These are phyloP conservation scores for Lysandra bellargus DNA, from an alignment of 2,888 invertebrate species.

Conservation along the genomic window DNA sequence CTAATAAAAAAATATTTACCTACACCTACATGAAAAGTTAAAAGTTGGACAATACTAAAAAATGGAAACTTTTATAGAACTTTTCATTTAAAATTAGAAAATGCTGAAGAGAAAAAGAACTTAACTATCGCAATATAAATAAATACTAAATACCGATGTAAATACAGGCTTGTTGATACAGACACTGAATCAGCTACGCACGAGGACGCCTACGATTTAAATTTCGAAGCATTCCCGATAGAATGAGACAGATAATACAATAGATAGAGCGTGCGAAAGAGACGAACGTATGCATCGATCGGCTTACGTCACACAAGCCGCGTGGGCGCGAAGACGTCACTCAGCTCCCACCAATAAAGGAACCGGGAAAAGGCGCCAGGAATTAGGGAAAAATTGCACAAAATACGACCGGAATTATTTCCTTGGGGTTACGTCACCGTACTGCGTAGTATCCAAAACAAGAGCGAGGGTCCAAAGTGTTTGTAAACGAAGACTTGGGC, in stretches of 20 bases:
- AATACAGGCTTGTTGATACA: slow-evolving; percentile 38
- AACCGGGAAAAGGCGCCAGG: slow-evolving; percentile 68
- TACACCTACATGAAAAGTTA: no score
- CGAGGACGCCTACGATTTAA: slow-evolving; percentile 70
- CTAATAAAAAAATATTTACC: no score
- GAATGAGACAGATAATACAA: slow-evolving; percentile 49
- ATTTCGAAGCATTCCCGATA: slow-evolving; percentile 69
- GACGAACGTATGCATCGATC: slow-evolving; percentile 65
- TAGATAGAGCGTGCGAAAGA: slow-evolving; percentile 45
- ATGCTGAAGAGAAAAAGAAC: not conserved
- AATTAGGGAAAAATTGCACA: slow-evolving; percentile 55
- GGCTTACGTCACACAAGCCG: slow-evolving; percentile 74
- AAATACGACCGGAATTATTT: slow-evolving; percentile 44
- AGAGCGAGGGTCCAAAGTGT: not conserved
- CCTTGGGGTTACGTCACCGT: slow-evolving; percentile 44
- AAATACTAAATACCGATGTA: slow-evolving; percentile 36
- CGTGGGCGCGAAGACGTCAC: slow-evolving; percentile 80
- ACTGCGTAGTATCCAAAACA: slow-evolving; percentile 37
- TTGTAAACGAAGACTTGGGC: not conserved
- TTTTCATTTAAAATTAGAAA: not conserved
- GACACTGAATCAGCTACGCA: slow-evolving; percentile 62
- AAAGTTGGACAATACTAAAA: not conserved
- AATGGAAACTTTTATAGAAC: not conserved
- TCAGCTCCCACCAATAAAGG: slow-evolving; percentile 60
- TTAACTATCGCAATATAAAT: slow-evolving; percentile 33